phyloP scores from a whole-genome alignment of 35 echinoderm and acorn worm species.

The Ptychodera flava region DNA sequence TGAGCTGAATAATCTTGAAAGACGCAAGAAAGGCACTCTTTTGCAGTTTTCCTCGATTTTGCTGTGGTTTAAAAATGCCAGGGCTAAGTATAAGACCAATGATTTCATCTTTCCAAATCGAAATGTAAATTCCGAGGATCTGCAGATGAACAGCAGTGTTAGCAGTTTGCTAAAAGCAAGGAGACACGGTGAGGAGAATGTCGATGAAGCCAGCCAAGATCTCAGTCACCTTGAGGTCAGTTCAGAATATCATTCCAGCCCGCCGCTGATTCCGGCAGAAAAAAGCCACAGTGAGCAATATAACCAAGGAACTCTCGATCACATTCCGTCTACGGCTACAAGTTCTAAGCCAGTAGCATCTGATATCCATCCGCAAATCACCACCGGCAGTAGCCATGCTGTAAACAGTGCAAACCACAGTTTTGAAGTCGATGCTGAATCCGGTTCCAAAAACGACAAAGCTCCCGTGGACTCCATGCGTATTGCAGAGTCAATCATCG shows the following conservation, averaged over 20 bases:
- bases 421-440: neutral
- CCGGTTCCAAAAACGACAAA: neutral
- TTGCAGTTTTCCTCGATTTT: slow-evolving; percentile 92
- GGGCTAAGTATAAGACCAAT: slow-evolving; percentile 51
- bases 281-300: no score
- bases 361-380: neutral
- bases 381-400: neutral
- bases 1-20: slow-evolving; percentile 77
- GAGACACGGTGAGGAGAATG: no score
- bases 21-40: slow-evolving; percentile 57
- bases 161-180: neutral
- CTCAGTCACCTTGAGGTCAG: neutral
- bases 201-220: neutral
- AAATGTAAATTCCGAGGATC: neutral
- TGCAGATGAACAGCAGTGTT: neutral
- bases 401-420: neutral
- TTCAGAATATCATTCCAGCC: neutral
- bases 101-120: neutral
- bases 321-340: neutral
- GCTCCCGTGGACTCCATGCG: neutral
- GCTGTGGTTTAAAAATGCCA: slow-evolving; percentile 98
- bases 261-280: neutral
- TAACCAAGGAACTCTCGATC: no score
- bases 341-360: neutral
- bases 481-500: neutral